Base-by-base conservation (phyloP, 23 tunicate species). In the Halocynthia aurantium region DNA sequence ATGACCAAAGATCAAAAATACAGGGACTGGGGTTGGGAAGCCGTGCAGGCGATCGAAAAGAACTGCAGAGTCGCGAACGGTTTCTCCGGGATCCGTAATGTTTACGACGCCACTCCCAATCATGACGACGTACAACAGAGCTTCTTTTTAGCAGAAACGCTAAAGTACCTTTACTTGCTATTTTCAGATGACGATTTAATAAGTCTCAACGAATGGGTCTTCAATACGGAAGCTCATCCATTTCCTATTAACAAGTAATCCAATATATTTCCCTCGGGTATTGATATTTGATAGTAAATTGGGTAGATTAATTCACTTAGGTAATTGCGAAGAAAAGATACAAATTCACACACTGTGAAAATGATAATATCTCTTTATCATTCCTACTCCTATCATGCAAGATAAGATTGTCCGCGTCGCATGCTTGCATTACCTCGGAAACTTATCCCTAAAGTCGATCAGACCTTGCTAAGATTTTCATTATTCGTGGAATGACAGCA, bases 191-290 rank as follows among this genome's bases (percentile, higher is more conserved):
- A 94, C 84, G 95, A 94, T 65, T 71, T 94, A 54, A 77, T 94
- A 8, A 82, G 66, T 53, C 62, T 94, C 13, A 82, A 89, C 53
- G 87, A 94, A 63, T 94, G 88, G 85, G 95, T 94, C 0, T 89
- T 94, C 61, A 94, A 94, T 77, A 88, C 98, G 2, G 98, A 94
- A 81, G 98, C 98, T 17, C 98, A 94, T 81, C 98, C 98, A 13
- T 82, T 91, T 52, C 87, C 88, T 18, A 62, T 86, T 57, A 7
- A 68, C 9, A 69, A 52, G 51, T 65, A 13, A 83, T 56, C 51
- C 44, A 31, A 31, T 31, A 31, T 31, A 31, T 31, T 31, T 31
- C 4, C 44, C 44, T 31, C 44, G 1, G 44, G 44, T 31, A 31
- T 31, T 31, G 44, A 31, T 31, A 31, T 31, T 31, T 31, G 44